Percentiles rank a stretch among this genome's conserved stretches.
Evolutionary conservation across 2,888 invertebrate genomes (phyloP).

Genomic region (Amphipoea lucens): DNA sequence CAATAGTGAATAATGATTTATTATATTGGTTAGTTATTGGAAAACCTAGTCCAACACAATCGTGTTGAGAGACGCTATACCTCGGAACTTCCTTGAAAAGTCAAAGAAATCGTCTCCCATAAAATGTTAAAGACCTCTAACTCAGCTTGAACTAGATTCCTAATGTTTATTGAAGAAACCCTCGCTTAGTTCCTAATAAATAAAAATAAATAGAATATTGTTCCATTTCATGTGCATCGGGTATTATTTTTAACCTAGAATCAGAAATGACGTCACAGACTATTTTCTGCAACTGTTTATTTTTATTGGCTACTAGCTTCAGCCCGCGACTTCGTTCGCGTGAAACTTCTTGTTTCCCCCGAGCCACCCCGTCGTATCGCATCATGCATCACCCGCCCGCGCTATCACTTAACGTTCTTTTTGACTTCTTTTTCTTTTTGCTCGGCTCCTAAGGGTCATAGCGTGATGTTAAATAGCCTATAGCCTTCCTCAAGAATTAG

Average conservation of each 20-base stretch:
- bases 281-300: conserved; percentile 21
- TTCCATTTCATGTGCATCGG: conserved; percentile 50
- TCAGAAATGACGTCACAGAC: conserved; percentile 33
- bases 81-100: conserved; percentile 44
- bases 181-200: conserved; percentile 7
- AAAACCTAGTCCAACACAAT: conserved; percentile 14
- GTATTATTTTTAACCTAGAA: conserved; percentile 45
- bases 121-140: conserved; percentile 27
- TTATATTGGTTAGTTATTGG: neutral
- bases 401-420: too few relatives aligned
- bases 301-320: conserved; percentile 11
- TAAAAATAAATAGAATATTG: conserved; percentile 29
- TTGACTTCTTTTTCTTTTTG: too few relatives aligned
- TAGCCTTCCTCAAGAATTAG: too few relatives aligned
- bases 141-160: conserved; percentile 35
- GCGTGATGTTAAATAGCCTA: too few relatives aligned
- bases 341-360: too few relatives aligned
- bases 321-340: too few relatives aligned
- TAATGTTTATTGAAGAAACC: conserved; percentile 28
- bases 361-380: too few relatives aligned
- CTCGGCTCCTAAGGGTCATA: too few relatives aligned
- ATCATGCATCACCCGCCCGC: too few relatives aligned
- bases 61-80: conserved; percentile 35
- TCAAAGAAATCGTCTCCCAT: conserved; percentile 20
- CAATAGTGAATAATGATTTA: too few relatives aligned